Conservation (phyloP, 2,113 vertebrate species). For the Hypanus sabinus region DNA sequence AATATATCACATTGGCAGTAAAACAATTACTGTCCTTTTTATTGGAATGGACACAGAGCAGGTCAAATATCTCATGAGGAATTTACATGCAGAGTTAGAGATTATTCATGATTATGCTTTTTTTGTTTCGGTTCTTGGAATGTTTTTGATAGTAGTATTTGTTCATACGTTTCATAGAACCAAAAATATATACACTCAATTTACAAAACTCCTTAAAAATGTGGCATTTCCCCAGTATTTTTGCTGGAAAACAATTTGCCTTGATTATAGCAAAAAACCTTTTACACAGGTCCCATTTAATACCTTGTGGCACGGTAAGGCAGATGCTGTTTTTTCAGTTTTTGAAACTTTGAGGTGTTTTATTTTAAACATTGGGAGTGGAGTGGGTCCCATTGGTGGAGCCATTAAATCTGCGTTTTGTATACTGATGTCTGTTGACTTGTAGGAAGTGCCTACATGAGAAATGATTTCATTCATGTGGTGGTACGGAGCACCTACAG, state of each 20-base stretch:
- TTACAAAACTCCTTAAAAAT: neutral
- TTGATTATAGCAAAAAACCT: neutral
- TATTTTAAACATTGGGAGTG: neutral
- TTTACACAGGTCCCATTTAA: no score
- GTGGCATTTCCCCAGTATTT: neutral
- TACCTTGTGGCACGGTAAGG: neutral
- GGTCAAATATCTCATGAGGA: constrained; percentile 4
- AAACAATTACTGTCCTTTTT: constrained; percentile 8
- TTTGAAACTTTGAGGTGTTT: constrained; percentile 33
- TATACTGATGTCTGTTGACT: neutral
- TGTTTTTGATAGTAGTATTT: neutral
- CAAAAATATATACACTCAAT: neutral
- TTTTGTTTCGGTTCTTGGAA: neutral
- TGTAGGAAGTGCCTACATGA: neutral
- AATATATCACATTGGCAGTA: constrained; percentile 10
- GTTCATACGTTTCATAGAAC: neutral
- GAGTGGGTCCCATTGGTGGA: neutral
- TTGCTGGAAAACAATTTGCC: neutral
- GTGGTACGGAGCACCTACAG: neutral
- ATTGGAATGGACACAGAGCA: constrained; percentile 31
- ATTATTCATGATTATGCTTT: neutral
- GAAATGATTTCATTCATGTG: no score
- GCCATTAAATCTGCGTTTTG: neutral
- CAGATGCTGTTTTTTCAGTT: neutral
- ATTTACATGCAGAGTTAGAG: constrained; percentile 8